Evolutionary conservation across 2,113 vertebrate genomes (phyloP).

Genomic region (Chionomys nivalis): DNA sequence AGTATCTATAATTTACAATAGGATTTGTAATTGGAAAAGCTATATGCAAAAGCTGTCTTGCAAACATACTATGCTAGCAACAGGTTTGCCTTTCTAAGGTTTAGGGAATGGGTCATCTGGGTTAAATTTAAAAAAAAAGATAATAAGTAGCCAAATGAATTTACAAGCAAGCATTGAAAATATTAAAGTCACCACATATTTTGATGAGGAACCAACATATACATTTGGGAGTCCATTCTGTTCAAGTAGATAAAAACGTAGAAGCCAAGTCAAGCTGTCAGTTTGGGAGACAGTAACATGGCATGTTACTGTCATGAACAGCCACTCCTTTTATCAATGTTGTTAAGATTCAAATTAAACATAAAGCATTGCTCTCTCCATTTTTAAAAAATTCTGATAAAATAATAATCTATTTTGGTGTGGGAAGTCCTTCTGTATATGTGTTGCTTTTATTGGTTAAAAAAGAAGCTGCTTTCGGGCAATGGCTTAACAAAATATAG

Average conservation of each 20-base stretch:
- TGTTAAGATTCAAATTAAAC: background rate
- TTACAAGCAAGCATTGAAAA: constrained; percentile 21
- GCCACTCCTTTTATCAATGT: background rate
- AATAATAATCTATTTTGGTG: no score
- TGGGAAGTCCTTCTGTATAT: no score
- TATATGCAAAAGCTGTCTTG: background rate
- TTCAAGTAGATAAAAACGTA: constrained; percentile 11
- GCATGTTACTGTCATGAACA: background rate
- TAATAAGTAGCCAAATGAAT: constrained; percentile 5
- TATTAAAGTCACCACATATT: background rate
- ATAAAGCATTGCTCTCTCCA: background rate
- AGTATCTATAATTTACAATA: background rate
- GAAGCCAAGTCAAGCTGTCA: constrained; percentile 18
- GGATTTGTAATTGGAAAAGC: background rate
- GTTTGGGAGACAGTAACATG: constrained; percentile 6
- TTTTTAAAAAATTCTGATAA: no score
- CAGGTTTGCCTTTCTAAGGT: background rate
- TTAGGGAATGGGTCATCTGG: background rate
- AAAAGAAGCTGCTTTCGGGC: no score
- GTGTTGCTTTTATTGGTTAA: no score
- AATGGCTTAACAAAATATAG: no score
- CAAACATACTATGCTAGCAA: background rate
- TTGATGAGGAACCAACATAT: background rate
- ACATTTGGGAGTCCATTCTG: background rate
- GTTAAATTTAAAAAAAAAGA: background rate